phyloP scores from a whole-genome alignment of 2,888 invertebrate species.

The Eupeodes latifasciatus region DNA sequence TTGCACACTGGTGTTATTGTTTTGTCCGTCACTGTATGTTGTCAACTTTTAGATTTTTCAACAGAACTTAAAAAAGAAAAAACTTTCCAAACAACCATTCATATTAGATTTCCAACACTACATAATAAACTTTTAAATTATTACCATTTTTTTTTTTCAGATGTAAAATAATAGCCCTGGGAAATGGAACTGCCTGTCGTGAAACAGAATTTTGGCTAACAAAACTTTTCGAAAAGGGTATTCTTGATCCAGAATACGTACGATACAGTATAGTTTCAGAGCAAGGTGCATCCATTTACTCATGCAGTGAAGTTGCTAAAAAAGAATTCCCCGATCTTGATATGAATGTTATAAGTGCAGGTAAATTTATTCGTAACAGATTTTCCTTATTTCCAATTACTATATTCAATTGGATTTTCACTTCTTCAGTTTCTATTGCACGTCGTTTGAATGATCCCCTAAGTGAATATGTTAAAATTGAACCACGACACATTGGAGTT shows the following conservation, averaged over 20 bases:
- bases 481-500: constrained; percentile 95
- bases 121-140: no score
- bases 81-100: no score
- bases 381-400: no score
- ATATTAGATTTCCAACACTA: no score
- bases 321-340: constrained; percentile 94
- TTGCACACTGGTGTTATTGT: no score
- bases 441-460: constrained; percentile 95
- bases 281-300: constrained; percentile 96
- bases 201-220: constrained; percentile 92
- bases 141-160: constrained; percentile 82
- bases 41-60: no score
- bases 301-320: constrained; percentile 92
- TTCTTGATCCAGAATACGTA: constrained; percentile 85
- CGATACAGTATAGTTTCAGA: constrained; percentile 94
- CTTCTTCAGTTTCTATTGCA: constrained; percentile 89
- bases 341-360: constrained; percentile 91
- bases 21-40: no score
- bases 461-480: constrained; percentile 96
- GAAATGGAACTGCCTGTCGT: constrained; percentile 95
- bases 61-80: no score
- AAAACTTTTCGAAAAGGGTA: constrained; percentile 85
- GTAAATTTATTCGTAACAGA: constrained; percentile 81
- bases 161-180: constrained; percentile 92
- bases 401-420: not conserved